Evolutionary conservation across 2,888 invertebrate genomes (phyloP), one percentile per base, ranked within the genome.

Genomic region (Dryomyza anilis): DNA sequence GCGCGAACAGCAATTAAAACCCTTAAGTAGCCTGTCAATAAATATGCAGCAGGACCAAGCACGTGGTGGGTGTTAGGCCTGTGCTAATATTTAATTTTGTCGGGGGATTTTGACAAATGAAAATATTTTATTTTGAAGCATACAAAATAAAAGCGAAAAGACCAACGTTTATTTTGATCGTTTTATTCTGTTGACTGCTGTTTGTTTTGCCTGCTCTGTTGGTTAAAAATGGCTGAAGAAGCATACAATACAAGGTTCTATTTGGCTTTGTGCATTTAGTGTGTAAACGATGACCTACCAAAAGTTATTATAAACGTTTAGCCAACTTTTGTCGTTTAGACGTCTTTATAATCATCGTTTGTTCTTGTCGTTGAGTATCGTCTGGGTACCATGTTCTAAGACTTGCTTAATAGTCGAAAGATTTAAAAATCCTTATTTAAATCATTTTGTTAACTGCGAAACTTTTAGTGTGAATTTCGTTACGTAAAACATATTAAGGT

Each of bases 11-110:
- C 25, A 25, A 50, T 50, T 50, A 50, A 50, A 50, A 50, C 25
- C 50, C 25, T n/a, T 50, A 50, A 50, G 25, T 50, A 50, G 23
- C 14, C 50, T 25, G 27, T 50, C 50, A 50, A 50, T 50, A 25
- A 50, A 50, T 27, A 50, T 25, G 25, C 50, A 50, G 25, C 23
- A 25, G 5, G 10, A 19, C 19, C 25, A 8, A 48, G 48, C 12
- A 4, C 21, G 14, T 12, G 33, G n/a, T n/a, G 6, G 43, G 43
- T 19, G 43, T 25, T 12, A 12, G 27, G 14, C 27, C 8, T 2
- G 12, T 14, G 27, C 25, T n/a, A 50, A 50, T 27, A 50, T 50
- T 50, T 23, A 50, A 50, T 50, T 25, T 50, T 23, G 25, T 50
- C 25, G n/a, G n/a, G 25, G 1, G 25, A 50, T 50, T 25, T 25